phyloP scores from a whole-genome alignment of 1,140 invertebrate genomes.

The Drosophila novamexicana region DNA sequence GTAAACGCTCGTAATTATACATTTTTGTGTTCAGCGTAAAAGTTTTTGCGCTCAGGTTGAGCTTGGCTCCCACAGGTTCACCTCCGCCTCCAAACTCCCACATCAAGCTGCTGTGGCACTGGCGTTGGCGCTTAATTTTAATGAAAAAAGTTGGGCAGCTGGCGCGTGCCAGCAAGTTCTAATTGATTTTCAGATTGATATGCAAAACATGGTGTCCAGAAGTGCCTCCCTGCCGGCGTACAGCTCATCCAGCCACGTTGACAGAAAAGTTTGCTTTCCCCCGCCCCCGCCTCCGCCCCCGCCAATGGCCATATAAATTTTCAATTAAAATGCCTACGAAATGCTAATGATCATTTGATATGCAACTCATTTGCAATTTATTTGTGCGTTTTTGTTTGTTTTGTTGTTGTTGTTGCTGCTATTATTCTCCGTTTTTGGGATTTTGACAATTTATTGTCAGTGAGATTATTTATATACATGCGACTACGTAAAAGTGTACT shows the following conservation, averaged over 20 bases:
- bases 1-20: constrained; percentile 54
- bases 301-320: constrained; percentile 38
- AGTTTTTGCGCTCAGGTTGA: constrained; percentile 45
- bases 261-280: constrained; percentile 32
- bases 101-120: not conserved
- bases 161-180: constrained; percentile 50
- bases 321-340: constrained; percentile 54
- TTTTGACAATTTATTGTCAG: constrained; percentile 14
- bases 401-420: constrained; percentile 1
- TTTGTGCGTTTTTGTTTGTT: not conserved
- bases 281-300: not conserved
- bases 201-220: constrained; percentile 51
- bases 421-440: not conserved
- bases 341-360: constrained; percentile 43
- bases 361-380: constrained; percentile 41
- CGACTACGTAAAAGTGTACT: no score
- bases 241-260: constrained; percentile 23
- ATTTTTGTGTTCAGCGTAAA: constrained; percentile 42
- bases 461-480: no score
- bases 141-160: constrained; percentile 56
- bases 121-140: constrained; percentile 43
- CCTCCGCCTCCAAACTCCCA: not conserved
- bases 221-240: not conserved
- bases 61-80: constrained; percentile 27
- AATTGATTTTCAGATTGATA: constrained; percentile 62